A percentile compares a stretch with the other conserved stretches of the same genome.
phyloP scores from a whole-genome alignment of 2,888 invertebrate genomes.

The Drosophila barbarae region DNA sequence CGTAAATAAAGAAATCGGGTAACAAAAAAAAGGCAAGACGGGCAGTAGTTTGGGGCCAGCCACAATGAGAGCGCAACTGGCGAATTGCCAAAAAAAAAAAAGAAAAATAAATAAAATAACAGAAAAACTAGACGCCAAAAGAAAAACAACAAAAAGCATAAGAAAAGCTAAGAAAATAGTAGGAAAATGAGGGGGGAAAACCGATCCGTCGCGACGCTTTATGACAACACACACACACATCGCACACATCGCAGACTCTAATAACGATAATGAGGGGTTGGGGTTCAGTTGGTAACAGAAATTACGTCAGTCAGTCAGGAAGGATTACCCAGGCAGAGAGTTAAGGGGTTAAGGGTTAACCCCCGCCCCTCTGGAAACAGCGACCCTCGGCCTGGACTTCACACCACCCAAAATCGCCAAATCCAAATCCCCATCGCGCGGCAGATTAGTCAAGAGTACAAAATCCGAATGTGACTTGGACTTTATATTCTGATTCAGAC shows the following conservation, averaged over 20 bases:
- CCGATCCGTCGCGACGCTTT: slow-evolving; percentile 29
- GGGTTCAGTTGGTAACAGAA: slow-evolving; percentile 11
- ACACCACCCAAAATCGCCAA: slow-evolving; percentile 1
- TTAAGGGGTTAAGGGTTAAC: slow-evolving; percentile 17
- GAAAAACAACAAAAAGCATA: slow-evolving; percentile 6
- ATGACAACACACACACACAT: slow-evolving; percentile 26
- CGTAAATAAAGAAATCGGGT: slow-evolving; percentile 62
- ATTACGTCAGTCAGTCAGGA: slow-evolving; percentile 59
- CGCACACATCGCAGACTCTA: slow-evolving; percentile 12
- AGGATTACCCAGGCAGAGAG: neutral
- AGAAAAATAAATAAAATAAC: slow-evolving; percentile 13
- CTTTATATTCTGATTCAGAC: slow-evolving; percentile 59
- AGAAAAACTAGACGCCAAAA: slow-evolving; percentile 24
- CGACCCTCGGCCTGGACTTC: slow-evolving; percentile 22
- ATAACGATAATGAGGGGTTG: slow-evolving; percentile 1
- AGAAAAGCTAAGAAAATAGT: slow-evolving; percentile 13
- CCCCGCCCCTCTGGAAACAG: neutral
- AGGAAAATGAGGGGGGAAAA: slow-evolving; percentile 24
- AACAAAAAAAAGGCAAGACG: slow-evolving; percentile 10
- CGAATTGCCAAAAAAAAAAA: slow-evolving; percentile 52
- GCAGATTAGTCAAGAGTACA: slow-evolving; percentile 62
- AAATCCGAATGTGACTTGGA: slow-evolving; percentile 54
- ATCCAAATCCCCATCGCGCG: slow-evolving; percentile 13
- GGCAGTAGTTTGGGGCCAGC: slow-evolving; percentile 50
- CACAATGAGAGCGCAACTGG: slow-evolving; percentile 44